These are phyloP conservation scores for Drosophila paramelanica DNA, from an alignment of 2,888 invertebrate genomes.

Conservation along the genomic window DNA sequence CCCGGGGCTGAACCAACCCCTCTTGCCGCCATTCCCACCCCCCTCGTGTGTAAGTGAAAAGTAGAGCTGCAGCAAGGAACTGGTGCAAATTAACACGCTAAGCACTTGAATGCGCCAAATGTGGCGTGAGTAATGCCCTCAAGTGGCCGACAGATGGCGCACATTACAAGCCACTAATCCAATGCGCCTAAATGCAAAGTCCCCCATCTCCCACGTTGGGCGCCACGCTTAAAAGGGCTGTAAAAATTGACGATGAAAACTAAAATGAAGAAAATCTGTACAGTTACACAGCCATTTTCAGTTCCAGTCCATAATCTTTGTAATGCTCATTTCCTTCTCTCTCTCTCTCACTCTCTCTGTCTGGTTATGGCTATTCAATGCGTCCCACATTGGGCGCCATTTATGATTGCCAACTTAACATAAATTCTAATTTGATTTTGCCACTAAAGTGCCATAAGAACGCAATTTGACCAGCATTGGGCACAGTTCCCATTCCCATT, in stretches of 20 bases:
- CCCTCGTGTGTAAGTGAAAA: slow-evolving; percentile 22
- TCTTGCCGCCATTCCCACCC: slow-evolving; percentile 11
- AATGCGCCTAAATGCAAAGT: slow-evolving; percentile 27
- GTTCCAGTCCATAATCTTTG: slow-evolving; percentile 36
- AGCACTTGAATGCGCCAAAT: slow-evolving; percentile 83
- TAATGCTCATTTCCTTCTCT: slow-evolving; percentile 3
- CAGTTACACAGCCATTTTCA: slow-evolving; percentile 12
- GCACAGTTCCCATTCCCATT: slow-evolving; percentile 16
- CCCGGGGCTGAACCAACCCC: slow-evolving; percentile 31
- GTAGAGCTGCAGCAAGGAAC: slow-evolving; percentile 27
- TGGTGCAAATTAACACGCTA: slow-evolving; percentile 84
- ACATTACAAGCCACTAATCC: slow-evolving; percentile 75
- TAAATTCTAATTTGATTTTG: slow-evolving; percentile 84
- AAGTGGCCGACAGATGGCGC: slow-evolving; percentile 75
- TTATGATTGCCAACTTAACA: slow-evolving; percentile 80
- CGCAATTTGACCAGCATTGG: slow-evolving; percentile 61
- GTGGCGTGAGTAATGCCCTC: slow-evolving; percentile 83
- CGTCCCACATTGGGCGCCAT: slow-evolving; percentile 52
- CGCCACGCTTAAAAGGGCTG: slow-evolving; percentile 15
- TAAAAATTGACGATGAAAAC: slow-evolving; percentile 63
- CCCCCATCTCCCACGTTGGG: slow-evolving; percentile 14
- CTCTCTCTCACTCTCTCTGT: not conserved
- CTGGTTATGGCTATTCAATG: slow-evolving; percentile 62
- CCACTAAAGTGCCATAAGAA: slow-evolving; percentile 81
- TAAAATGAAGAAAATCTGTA: slow-evolving; percentile 53